These are phyloP conservation scores for Adela reaumurella DNA, from an alignment of 2,888 invertebrate genomes.

Conservation along the genomic window DNA sequence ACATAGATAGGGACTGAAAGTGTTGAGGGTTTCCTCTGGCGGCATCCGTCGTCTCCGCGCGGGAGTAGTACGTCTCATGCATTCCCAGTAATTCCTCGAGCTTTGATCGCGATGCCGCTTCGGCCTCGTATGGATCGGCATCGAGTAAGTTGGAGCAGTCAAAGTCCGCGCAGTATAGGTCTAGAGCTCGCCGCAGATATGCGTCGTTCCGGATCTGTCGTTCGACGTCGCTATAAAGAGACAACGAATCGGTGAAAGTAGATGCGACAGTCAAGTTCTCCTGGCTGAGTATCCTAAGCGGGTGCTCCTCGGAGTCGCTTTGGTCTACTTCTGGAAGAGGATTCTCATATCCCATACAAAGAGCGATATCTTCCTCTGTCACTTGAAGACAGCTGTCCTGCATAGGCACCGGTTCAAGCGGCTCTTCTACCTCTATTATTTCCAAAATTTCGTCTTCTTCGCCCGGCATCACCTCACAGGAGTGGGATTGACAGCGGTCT, in stretches of 20 bases:
- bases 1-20: slow-evolving; percentile 67
- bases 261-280: slow-evolving; percentile 89
- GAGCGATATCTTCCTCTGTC: slow-evolving; percentile 89
- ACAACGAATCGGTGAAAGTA: slow-evolving; percentile 77
- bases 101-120: slow-evolving; percentile 50
- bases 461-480: slow-evolving; percentile 43
- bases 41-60: slow-evolving; percentile 67
- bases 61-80: slow-evolving; percentile 77
- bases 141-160: slow-evolving; percentile 29
- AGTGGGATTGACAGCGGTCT: slow-evolving; percentile 46
- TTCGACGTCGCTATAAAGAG: slow-evolving; percentile 64
- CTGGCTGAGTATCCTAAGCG: slow-evolving; percentile 82
- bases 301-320: slow-evolving; percentile 73
- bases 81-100: slow-evolving; percentile 79
- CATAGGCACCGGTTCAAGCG: slow-evolving; percentile 78
- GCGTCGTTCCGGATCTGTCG: slow-evolving; percentile 61
- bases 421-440: slow-evolving; percentile 77
- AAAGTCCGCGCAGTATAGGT: slow-evolving; percentile 53
- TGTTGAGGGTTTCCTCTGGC: slow-evolving; percentile 60
- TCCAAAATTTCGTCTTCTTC: slow-evolving; percentile 70
- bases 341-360: slow-evolving; percentile 77
- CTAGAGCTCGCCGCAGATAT: slow-evolving; percentile 54
- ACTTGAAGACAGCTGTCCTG: slow-evolving; percentile 86
- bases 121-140: slow-evolving; percentile 45
- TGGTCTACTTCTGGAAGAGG: slow-evolving; percentile 70